Evolutionary conservation across 2,797 vertebrate species (phyloP).

Genomic region (Staurois parvus): DNA sequence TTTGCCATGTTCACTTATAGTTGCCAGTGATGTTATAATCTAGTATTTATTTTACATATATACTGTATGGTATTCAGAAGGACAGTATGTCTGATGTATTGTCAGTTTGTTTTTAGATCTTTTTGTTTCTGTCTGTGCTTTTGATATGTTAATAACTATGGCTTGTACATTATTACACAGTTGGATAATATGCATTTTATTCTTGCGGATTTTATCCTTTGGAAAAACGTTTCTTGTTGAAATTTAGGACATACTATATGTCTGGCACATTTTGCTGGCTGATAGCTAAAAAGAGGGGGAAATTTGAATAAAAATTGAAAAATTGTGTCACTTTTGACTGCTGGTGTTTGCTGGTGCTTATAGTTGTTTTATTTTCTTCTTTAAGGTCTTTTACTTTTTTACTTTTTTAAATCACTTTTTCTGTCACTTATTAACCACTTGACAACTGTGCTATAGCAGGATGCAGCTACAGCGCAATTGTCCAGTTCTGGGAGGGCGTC

Average conservation of each 20-base stretch:
- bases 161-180: constrained; percentile 22
- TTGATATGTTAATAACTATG: constrained; percentile 35
- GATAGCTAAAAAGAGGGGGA: too few relatives aligned
- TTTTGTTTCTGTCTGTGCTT: constrained; percentile 22
- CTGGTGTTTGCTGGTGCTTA: too few relatives aligned
- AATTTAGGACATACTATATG: background rate
- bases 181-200: background rate
- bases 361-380: too few relatives aligned
- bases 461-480: too few relatives aligned
- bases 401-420: too few relatives aligned
- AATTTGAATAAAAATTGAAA: too few relatives aligned
- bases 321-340: too few relatives aligned
- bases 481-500: too few relatives aligned
- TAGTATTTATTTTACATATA: constrained; percentile 25
- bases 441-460: too few relatives aligned
- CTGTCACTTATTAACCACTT: too few relatives aligned
- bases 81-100: constrained; percentile 35
- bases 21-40: constrained; percentile 17
- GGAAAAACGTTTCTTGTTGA: background rate
- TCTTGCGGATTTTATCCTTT: background rate
- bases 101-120: constrained; percentile 39
- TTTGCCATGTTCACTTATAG: constrained; percentile 16
- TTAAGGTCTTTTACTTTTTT: too few relatives aligned
- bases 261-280: too few relatives aligned
- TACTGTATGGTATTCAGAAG: constrained; percentile 25